These are phyloP conservation scores for Lithobates pipiens DNA, from an alignment of 2,797 vertebrate species.

Conservation along the genomic window DNA sequence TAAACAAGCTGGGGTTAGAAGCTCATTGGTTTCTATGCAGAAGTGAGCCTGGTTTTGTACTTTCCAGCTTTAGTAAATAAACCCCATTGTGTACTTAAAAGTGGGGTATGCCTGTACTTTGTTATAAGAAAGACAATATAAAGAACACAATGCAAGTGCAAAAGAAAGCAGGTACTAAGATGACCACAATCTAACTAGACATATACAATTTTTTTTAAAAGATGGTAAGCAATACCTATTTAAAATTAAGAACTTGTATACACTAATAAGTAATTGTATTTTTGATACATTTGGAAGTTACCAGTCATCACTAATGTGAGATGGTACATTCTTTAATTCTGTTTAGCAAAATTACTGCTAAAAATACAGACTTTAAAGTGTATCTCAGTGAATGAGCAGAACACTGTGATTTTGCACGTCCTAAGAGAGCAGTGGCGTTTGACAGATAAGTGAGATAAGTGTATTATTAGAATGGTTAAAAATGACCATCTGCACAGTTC, in stretches of 20 bases:
- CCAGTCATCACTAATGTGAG: neutral
- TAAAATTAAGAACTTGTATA: too few relatives aligned
- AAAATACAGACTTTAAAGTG: neutral
- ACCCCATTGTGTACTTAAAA: too few relatives aligned
- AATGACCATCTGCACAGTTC: slow-evolving; percentile 11
- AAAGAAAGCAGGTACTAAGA: too few relatives aligned
- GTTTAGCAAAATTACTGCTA: too few relatives aligned
- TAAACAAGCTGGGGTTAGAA: too few relatives aligned
- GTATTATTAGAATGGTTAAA: slow-evolving; percentile 13
- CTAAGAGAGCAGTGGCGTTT: neutral
- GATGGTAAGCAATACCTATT: neutral
- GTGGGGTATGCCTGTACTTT: too few relatives aligned
- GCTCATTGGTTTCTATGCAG: too few relatives aligned
- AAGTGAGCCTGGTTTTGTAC: too few relatives aligned
- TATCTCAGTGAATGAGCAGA: neutral
- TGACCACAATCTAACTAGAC: too few relatives aligned
- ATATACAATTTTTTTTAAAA: neutral
- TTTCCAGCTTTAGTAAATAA: too few relatives aligned
- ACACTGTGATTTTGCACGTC: neutral
- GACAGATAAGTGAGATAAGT: slow-evolving; percentile 21
- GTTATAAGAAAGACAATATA: too few relatives aligned
- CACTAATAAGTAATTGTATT: neutral
- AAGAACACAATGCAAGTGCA: too few relatives aligned
- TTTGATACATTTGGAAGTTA: neutral
- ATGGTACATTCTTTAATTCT: neutral